Evolutionary conservation across 2,797 vertebrate species (phyloP), one percentile per base, ranked within the genome.

Genomic region (Cyclopterus lumpus): DNA sequence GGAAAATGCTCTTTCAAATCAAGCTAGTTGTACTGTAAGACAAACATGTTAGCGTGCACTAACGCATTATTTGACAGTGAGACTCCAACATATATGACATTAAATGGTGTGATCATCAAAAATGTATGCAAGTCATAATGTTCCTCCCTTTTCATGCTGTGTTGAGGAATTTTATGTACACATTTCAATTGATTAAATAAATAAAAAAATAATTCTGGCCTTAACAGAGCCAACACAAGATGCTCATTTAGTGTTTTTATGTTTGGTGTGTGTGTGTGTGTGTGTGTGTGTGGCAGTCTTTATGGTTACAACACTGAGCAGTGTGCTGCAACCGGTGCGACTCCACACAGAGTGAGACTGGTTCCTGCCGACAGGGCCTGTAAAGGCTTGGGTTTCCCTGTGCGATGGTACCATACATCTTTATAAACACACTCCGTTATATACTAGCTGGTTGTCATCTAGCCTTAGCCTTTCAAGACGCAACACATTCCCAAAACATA

Each of bases 341-440:
- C 88, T 72, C 83, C 91, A 93, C 92, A 68, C 88, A 94, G 82
- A 94, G 77, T 71, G 87, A 93, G 78, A 57, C 79, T 94, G 93
- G 93, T 88, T 81, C 93, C 92, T 93, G 86, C 92, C 93, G 93
- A 94, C 93, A 93, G 93, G 92, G 87, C 58, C 92, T 90, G 82
- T 89, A 87, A 87, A 94, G 93, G 2, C 30, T 20, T 91, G 30
- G 90, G 90, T 3, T 83, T 81, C 72, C 91, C 93, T 94, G 93
- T 93, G 93, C 93, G 93, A 94, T 93, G 93, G 93, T 83, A 70
- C 92, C 91, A 90, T 88, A 94, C 92, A 94, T 73, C 8, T 67
- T 54, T 22, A 49, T 6, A 0, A 20, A 48, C 46, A 18, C n/a
- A 53, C 44, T 5, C 2, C 16, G 15, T 34, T 30, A 2, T 59